phyloP scores from a whole-genome alignment of 2,797 vertebrate species.

The Sebastes diaconus region DNA sequence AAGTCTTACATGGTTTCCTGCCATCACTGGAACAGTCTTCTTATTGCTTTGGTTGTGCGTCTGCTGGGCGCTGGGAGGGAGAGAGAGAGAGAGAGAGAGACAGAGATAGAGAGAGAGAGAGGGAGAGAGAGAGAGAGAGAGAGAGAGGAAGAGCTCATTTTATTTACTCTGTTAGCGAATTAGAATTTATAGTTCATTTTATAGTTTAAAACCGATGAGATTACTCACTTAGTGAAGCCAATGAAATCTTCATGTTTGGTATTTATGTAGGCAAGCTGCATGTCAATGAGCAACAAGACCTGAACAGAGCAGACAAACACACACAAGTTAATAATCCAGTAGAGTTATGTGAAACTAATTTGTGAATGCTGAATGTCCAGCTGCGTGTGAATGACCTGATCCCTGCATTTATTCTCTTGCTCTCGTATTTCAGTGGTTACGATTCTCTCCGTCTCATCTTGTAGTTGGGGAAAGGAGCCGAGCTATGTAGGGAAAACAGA shows the following conservation, averaged over 20 bases:
- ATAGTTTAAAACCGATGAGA: not conserved
- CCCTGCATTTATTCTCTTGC: conserved; percentile 90
- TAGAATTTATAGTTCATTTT: not conserved
- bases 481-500: conserved; percentile 78
- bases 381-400: conserved; percentile 83
- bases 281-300: conserved; percentile 91
- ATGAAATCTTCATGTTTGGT: conserved; percentile 97
- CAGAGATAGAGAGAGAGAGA: not conserved
- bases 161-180: not conserved
- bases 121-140: not conserved
- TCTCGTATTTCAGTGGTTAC: conserved; percentile 89
- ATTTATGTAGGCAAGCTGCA: conserved; percentile 95
- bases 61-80: conserved; percentile 57
- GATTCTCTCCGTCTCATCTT: conserved; percentile 90
- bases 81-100: not conserved
- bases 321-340: not conserved
- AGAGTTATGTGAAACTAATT: not conserved
- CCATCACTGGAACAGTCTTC: conserved; percentile 12
- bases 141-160: not conserved
- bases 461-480: conserved; percentile 88
- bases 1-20: conserved; percentile 66
- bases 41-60: conserved; percentile 39
- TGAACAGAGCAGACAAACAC: conserved; percentile 55
- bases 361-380: not conserved
- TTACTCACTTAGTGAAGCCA: conserved; percentile 91